Conservation (phyloP, 2,113 vertebrate species). For the Cacatua alba region DNA sequence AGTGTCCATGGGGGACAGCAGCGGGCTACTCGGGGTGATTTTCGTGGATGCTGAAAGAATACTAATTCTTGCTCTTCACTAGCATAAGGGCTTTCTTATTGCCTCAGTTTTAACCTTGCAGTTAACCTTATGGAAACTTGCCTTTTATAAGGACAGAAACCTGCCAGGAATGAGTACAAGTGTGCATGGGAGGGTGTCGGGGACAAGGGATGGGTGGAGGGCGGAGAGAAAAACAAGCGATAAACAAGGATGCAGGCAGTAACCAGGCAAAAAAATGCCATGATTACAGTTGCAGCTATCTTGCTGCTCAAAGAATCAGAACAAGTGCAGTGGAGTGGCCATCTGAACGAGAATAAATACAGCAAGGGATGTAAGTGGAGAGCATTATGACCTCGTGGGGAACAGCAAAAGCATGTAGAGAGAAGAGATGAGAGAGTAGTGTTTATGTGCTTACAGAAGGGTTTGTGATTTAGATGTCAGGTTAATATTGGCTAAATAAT, state of each 20-base stretch:
- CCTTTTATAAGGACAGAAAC: background rate
- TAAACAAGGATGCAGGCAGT: background rate
- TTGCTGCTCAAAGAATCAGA: background rate
- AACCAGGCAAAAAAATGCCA: background rate
- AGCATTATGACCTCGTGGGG: background rate
- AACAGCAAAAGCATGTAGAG: background rate
- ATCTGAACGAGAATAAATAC: constrained; percentile 3
- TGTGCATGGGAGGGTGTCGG: rapidly evolving
- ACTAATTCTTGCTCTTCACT: background rate
- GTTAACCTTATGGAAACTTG: background rate
- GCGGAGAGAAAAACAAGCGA: background rate
- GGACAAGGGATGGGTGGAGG: rapidly evolving
- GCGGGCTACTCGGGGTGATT: rapidly evolving
- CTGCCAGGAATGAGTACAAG: background rate
- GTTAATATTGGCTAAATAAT: background rate
- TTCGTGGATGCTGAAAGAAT: background rate
- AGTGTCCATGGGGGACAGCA: background rate
- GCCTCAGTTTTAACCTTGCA: background rate
- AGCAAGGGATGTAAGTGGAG: background rate
- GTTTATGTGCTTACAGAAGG: background rate
- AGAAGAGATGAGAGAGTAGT: background rate
- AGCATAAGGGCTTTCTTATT: background rate
- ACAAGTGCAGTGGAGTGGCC: background rate
- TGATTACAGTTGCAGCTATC: background rate
- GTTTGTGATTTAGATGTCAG: background rate